These are phyloP conservation scores for Plebejus melissa DNA, from an alignment of 2,888 invertebrate genomes.

Conservation along the genomic window DNA sequence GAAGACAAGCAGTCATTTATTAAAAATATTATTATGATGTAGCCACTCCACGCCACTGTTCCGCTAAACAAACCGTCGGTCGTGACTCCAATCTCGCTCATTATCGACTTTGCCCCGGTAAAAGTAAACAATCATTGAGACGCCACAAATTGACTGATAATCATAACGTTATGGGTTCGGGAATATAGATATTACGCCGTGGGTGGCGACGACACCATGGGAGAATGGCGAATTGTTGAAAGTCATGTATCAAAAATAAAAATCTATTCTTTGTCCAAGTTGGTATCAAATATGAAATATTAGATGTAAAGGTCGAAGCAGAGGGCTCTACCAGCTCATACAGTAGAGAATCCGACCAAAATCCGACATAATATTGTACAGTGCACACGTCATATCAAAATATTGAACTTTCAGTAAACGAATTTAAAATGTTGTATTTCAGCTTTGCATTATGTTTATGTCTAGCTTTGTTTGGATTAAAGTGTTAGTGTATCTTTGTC, in stretches of 20 bases:
- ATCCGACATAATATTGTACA: too few species aligned
- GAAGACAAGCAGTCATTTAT: background rate
- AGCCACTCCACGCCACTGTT: slow-evolving; percentile 33
- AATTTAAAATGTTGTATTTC: too few species aligned
- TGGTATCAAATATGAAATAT: too few species aligned
- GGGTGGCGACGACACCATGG: slow-evolving; percentile 42
- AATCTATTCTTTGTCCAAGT: too few species aligned
- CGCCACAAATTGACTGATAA: slow-evolving; percentile 72
- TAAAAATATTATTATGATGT: background rate
- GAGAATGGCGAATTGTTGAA: background rate
- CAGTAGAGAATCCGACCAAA: too few species aligned
- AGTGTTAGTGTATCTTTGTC: too few species aligned
- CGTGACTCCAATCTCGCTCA: slow-evolving; percentile 60
- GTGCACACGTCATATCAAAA: too few species aligned
- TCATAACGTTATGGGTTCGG: slow-evolving; percentile 62
- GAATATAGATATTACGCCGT: slow-evolving; percentile 72
- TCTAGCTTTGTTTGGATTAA: too few species aligned
- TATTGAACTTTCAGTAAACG: too few species aligned
- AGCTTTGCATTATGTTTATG: too few species aligned
- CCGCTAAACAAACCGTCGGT: slow-evolving; percentile 40
- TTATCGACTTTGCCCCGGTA: slow-evolving; percentile 71
- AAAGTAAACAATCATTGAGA: slow-evolving; percentile 68
- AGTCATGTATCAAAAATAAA: background rate
- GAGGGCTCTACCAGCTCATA: too few species aligned
- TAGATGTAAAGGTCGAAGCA: too few species aligned